Base-by-base conservation (phyloP, 1,140 invertebrate species). In the Heliconius hewitsoni region DNA sequence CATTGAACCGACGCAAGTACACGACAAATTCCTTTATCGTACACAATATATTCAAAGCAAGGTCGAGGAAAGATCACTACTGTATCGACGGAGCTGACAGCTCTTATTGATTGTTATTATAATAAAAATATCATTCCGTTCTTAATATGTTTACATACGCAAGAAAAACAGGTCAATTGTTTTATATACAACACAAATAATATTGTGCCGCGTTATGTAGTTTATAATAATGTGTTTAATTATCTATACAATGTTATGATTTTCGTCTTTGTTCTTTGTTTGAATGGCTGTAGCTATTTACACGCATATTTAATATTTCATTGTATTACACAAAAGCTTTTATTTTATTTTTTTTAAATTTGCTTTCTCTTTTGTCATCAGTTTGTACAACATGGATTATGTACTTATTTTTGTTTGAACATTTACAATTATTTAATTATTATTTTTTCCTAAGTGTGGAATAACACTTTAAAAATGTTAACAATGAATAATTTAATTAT, bases 1-100 rank as follows among this genome's bases (percentile, higher is more conserved):
- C 81, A 74, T 78, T 80, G 19, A 39, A 82, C 81, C 78, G 80
- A 39, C 79, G 77, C 76, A 81, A 85, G 83, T 78, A 81, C 73
- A 81, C 71, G 73, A 78, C 77, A 72, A 72, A 79, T 76, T 82
- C 76, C 30, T 82, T 82, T 82, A 82, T 82, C 76, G 79, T 37
- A 75, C 52, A 71, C 77, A 72, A 76, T 71, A 79, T 79, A 46
- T 77, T 71, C 72, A 57, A 50, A 52, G 74, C 83, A 84, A 84
- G 83, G 81, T 84, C 83, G 78, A 74, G 73, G 73, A 78, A 73
- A 82, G 78, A 84, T 74, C 73, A 82, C 78, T 70, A 16, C 60
- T 76, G 76, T 78, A 60, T 23, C 50, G 50, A 60, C 60, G 11
- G 60, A 18, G 60, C 60, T 66, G 60, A 66, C 60, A 30, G 3